phyloP scores from a whole-genome alignment of 2,797 vertebrate genomes.

The Adelosebastes latens region DNA sequence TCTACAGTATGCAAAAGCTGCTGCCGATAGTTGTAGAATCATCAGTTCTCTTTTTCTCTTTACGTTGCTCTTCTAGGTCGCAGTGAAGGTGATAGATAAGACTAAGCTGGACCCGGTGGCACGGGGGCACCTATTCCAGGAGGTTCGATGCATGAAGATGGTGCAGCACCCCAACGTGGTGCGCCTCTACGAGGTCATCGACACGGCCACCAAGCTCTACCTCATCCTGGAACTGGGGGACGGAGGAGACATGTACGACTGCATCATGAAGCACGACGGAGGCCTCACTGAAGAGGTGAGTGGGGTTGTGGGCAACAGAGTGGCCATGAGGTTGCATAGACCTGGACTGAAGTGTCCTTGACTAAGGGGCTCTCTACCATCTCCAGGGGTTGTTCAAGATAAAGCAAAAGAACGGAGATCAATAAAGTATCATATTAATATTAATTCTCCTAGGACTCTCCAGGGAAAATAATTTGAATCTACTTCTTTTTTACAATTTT shows the following conservation, averaged over 20 bases:
- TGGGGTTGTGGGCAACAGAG: accelerated
- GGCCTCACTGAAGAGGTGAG: constrained; percentile 93
- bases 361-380: not conserved
- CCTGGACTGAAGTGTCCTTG: not conserved
- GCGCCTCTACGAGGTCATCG: constrained; percentile 97
- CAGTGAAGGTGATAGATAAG: constrained; percentile 99
- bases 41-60: not conserved
- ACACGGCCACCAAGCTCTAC: constrained; percentile 98
- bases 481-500: not conserved
- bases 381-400: not conserved
- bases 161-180: constrained; percentile 99
- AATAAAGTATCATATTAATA: not conserved
- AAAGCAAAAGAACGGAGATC: not conserved
- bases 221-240: constrained; percentile 98
- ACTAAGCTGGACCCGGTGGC: constrained; percentile 96
- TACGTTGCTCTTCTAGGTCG: constrained; percentile 79
- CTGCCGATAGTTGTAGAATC: not conserved
- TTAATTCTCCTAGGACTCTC: not conserved
- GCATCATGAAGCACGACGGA: constrained; percentile 99
- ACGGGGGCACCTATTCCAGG: constrained; percentile 96
- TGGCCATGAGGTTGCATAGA: not conserved
- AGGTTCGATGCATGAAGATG: constrained; percentile 98
- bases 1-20: not conserved
- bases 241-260: constrained; percentile 99
- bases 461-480: not conserved